Base-by-base conservation (phyloP, 2,888 invertebrate species). In the Emmelina monodactyla region DNA sequence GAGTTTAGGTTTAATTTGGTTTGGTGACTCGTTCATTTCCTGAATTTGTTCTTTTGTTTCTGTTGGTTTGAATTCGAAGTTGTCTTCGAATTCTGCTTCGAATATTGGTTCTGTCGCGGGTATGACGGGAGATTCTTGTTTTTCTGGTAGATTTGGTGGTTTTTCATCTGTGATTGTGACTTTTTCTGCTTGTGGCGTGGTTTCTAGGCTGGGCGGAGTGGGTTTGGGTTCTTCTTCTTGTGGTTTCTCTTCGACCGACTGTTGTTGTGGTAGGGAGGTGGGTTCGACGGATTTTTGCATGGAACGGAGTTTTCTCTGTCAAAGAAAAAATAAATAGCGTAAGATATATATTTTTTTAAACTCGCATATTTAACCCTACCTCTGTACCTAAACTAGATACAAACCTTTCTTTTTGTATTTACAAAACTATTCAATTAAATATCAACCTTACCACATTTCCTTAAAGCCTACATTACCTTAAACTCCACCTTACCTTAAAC, bases 251-350 rank as follows among this genome's bases (percentile, higher is more conserved):
- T 64, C 64, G 7, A 53, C 32, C 13, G 29, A 29, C 1, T 55
- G 53, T 28, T 64, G 65, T 14, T 66, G 63, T 11, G 61, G 48
- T 14, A 69, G 46, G 15, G 68, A 58, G 40, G 73, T 80, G 5
- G 83, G 83, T 40, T 73, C 80, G 1, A 66, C 67, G 1, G 83
- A 83, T 40, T 80, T 72, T 46, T 85, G 85, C 10, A 87, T 85
- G 10, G 83, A 76, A 33, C 89, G 83, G 31, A 88, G 78, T 60
- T 88, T 89, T 46, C 90, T 82, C 85, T 86, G 67, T 16, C 42
- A 64, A 55, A 35, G 49, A 45, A 34, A 40, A n/a, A 32, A 2
- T 14, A 6, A 19, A 19, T n/a, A n/a, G n/a, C n/a, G n/a, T n/a
- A n/a, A n/a, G n/a, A n/a, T n/a, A n/a, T n/a, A n/a, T 11, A 14